These are phyloP conservation scores for Maniola jurtina DNA, from an alignment of 1,140 invertebrate species.

Conservation along the genomic window DNA sequence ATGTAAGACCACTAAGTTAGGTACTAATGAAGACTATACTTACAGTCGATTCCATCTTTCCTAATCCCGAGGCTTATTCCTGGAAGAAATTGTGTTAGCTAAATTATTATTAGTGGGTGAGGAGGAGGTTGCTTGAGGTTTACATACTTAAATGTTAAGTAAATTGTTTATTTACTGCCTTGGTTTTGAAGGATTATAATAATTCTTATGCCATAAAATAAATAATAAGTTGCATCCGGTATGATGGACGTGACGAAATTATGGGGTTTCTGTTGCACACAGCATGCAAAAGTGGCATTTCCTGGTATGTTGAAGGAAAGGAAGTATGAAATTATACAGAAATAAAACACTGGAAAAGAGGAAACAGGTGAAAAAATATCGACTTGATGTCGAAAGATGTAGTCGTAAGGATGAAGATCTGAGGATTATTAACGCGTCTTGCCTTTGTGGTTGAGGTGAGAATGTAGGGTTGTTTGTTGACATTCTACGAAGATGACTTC, in stretches of 20 bases:
- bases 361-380: not conserved
- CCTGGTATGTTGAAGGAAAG: slow-evolving; percentile 8
- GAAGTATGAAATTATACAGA: slow-evolving; percentile 17
- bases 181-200: not conserved
- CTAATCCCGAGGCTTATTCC: too few relatives aligned
- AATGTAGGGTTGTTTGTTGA: not conserved
- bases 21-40: too few relatives aligned
- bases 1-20: too few relatives aligned
- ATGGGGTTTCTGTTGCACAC: slow-evolving; percentile 19
- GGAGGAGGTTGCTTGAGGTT: too few relatives aligned
- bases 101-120: too few relatives aligned
- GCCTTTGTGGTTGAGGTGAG: not conserved
- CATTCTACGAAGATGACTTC: not conserved
- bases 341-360: slow-evolving; percentile 20
- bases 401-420: not conserved
- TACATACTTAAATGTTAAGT: too few relatives aligned
- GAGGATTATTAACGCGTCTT: not conserved
- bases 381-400: not conserved
- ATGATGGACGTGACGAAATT: slow-evolving; percentile 23
- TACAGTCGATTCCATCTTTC: too few relatives aligned
- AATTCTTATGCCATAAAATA: not conserved
- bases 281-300: slow-evolving; percentile 25
- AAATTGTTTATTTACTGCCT: too few relatives aligned
- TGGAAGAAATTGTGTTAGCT: too few relatives aligned
- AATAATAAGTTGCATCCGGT: slow-evolving; percentile 11